Percentiles rank a stretch among this genome's conserved stretches.
These are phyloP conservation scores for Morone chrysops DNA, from an alignment of 2,113 vertebrate species.

Conservation along the genomic window DNA sequence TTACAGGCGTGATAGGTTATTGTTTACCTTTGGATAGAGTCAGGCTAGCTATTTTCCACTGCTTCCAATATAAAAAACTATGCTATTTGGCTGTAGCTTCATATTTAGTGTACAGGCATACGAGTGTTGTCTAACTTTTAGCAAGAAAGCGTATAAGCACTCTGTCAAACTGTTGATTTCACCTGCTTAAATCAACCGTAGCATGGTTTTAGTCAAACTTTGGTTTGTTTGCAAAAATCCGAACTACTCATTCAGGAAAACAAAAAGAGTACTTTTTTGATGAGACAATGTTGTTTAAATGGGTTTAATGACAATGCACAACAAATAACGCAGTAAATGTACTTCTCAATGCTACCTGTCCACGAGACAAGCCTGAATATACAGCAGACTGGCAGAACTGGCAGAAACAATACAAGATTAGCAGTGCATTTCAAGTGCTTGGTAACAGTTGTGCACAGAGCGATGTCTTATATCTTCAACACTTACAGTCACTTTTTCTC, in stretches of 20 bases:
- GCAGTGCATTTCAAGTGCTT: not conserved
- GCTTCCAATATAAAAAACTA: not conserved
- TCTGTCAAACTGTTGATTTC: not conserved
- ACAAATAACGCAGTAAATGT: not conserved
- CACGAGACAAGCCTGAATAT: not conserved
- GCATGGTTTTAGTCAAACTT: not conserved
- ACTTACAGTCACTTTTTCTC: slow-evolving; percentile 42
- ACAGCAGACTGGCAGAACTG: not conserved
- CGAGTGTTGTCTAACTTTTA: no score
- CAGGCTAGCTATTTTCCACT: not conserved
- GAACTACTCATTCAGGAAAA: not conserved
- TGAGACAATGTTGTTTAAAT: not conserved
- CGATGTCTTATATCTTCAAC: slow-evolving; percentile 28
- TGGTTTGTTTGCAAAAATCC: not conserved
- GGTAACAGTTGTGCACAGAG: slow-evolving; percentile 1
- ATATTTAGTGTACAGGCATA: not conserved
- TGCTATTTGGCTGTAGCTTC: not conserved
- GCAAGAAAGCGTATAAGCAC: not conserved
- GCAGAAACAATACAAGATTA: slow-evolving; percentile 19
- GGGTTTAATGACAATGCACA: not conserved
- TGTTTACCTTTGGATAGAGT: no score
- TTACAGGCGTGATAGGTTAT: no score
- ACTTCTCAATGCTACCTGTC: not conserved
- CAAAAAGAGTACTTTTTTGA: not conserved
- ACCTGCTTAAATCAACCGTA: not conserved